These are phyloP conservation scores for Graphium colonna DNA, from an alignment of 2,888 invertebrate species.

Conservation along the genomic window DNA sequence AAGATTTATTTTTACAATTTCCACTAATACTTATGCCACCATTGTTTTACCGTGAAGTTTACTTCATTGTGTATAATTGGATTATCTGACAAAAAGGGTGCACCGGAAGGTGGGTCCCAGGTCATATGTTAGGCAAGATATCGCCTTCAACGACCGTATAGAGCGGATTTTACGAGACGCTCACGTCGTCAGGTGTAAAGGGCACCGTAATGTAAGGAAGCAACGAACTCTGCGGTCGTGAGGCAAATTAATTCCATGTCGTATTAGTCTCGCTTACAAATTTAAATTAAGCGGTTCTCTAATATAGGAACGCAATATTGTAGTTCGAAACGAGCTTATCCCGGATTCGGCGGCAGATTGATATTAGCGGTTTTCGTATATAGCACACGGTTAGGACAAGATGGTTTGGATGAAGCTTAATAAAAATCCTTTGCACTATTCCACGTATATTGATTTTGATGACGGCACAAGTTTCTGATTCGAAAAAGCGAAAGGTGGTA, in stretches of 20 bases:
- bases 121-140: conserved; percentile 6
- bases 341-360: not conserved
- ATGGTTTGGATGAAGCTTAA: no score
- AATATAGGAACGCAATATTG: conserved; percentile 4
- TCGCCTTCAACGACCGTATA: conserved; percentile 2
- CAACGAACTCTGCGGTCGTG: conserved; percentile 5
- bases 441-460: no score
- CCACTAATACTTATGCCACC: no score
- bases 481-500: no score
- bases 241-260: conserved; percentile 19
- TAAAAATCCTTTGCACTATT: no score
- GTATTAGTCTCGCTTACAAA: conserved; percentile 20
- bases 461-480: no score
- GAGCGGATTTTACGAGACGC: conserved; percentile 17
- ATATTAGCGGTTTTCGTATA: not conserved
- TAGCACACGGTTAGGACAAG: no score
- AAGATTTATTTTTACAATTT: no score
- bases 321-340: conserved; percentile 1
- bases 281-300: conserved; percentile 17
- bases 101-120: not conserved
- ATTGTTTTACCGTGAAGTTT: no score
- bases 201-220: not conserved
- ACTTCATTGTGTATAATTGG: no score
- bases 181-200: conserved; percentile 13
- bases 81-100: no score